phyloP scores from a whole-genome alignment of 1,140 invertebrate genomes.

The Drosophila ohnishii region DNA sequence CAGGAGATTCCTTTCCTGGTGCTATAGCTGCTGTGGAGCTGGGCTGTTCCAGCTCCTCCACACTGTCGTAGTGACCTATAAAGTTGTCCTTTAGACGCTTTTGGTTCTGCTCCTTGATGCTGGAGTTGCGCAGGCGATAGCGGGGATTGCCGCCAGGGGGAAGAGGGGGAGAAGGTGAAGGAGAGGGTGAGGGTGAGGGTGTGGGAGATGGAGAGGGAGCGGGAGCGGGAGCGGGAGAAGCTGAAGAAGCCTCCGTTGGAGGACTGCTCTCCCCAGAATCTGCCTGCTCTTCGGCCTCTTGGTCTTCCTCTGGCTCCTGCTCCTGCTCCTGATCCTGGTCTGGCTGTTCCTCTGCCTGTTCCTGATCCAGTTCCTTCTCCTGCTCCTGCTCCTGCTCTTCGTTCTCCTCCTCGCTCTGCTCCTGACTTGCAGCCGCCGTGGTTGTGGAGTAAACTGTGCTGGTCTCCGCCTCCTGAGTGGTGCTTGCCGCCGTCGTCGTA shows the following conservation, averaged over 20 bases:
- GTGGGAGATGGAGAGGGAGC: not conserved
- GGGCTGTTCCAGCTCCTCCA: slow-evolving; percentile 42
- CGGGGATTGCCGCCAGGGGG: slow-evolving; percentile 26
- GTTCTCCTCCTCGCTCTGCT: slow-evolving; percentile 27
- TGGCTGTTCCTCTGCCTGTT: not conserved
- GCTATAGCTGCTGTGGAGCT: slow-evolving; percentile 12
- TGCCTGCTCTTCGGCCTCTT: slow-evolving; percentile 7
- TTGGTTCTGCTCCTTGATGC: slow-evolving; percentile 21
- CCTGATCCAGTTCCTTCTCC: not conserved
- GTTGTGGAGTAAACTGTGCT: slow-evolving; percentile 28
- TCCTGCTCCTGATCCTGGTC: slow-evolving; percentile 3
- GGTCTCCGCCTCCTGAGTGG: slow-evolving; percentile 37
- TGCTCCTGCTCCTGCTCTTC: not conserved
- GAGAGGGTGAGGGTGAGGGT: not conserved
- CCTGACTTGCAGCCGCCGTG: slow-evolving; percentile 6
- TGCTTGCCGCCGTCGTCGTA: slow-evolving; percentile 7
- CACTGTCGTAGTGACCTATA: slow-evolving; percentile 54
- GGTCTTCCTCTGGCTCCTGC: not conserved
- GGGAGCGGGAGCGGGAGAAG: not conserved
- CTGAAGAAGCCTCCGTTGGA: slow-evolving; percentile 11
- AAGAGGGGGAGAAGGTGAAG: not conserved
- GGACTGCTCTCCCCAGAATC: slow-evolving; percentile 11
- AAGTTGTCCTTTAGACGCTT: slow-evolving; percentile 65
- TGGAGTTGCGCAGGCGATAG: slow-evolving; percentile 43
- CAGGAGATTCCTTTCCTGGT: not conserved